Base-by-base conservation (phyloP, 1,140 invertebrate species). In the Phymastichus coffea region DNA sequence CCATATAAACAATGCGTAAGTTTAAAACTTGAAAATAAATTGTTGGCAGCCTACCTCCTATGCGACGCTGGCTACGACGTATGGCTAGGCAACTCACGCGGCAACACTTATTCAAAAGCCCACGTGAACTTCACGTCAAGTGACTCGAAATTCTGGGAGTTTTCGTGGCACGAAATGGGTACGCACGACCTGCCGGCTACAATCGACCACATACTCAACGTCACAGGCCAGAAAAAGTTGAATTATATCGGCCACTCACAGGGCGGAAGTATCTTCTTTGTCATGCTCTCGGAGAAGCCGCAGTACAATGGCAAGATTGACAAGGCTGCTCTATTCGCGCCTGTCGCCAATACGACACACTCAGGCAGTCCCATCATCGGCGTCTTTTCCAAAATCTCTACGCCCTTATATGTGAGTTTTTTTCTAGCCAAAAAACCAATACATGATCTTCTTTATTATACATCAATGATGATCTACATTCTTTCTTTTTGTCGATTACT, bases 41-140 rank as follows among this genome's bases (percentile, higher is more conserved):
- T n/a, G n/a, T n/a, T n/a, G n/a, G n/a, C n/a, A n/a, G 73, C 57
- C 20, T 75, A 74, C 49, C 70, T 82, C 6, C 69, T 87, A 6
- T 81, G 83, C 0, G 84, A 89, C 64, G 69, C 71, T 10, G 87
- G 86, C 15, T 90, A 84, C 70, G 89, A 91, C 63, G 87, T 91
- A 3, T 91, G 88, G 88, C 63, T 91, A 66, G 85, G 82, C 4
- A 90, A 91, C 70, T 77, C 82, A 35, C 79, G 89, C 62, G 88
- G 88, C 12, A 89, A 87, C 63, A 77, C 78, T 0, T 89, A 90
- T 65, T 87, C 86, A 0, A 76, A 80, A 46, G 80, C 80, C 14
- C 86, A 88, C 66, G 76, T 75, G 0, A 77, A 66, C 9, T 70
- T 86, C 1, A 70, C 77, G 57, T 65, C 82, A 15, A 80, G 86